Conservation (phyloP, 2,797 vertebrate species). For the Vespertilio murinus region DNA sequence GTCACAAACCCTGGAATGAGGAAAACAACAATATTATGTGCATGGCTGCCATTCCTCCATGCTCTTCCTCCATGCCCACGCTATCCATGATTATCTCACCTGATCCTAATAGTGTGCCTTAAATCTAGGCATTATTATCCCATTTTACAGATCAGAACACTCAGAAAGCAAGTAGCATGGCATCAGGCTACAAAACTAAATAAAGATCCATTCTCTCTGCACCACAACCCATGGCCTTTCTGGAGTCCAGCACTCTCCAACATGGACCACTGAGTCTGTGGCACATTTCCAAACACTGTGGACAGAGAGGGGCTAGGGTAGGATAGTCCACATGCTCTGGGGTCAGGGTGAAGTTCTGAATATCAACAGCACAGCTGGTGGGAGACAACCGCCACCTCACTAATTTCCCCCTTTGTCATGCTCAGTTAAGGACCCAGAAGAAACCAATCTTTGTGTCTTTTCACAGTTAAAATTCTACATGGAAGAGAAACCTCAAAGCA, state of each 20-base stretch:
- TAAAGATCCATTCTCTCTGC: not conserved
- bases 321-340: conserved; percentile 49
- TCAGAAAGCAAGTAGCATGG: not conserved
- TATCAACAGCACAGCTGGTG: conserved; percentile 68
- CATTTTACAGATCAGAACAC: conserved; percentile 15
- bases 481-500: conserved; percentile 81
- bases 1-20: not conserved
- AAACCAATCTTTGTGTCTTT: conserved; percentile 84
- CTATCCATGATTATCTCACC: not conserved
- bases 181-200: not conserved
- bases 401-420: conserved; percentile 82
- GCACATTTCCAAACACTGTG: not conserved
- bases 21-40: not conserved
- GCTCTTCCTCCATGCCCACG: not conserved
- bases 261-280: not conserved
- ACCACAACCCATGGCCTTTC: not conserved
- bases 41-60: fast-evolving
- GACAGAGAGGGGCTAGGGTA: conserved; percentile 57
- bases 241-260: not conserved
- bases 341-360: conserved; percentile 37
- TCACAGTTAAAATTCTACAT: conserved; percentile 84
- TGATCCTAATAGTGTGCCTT: not conserved
- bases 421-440: conserved; percentile 85
- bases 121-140: not conserved
- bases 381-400: conserved; percentile 71